These are phyloP conservation scores for Podarcis raffonei DNA, from an alignment of 2,113 vertebrate species.

Conservation along the genomic window DNA sequence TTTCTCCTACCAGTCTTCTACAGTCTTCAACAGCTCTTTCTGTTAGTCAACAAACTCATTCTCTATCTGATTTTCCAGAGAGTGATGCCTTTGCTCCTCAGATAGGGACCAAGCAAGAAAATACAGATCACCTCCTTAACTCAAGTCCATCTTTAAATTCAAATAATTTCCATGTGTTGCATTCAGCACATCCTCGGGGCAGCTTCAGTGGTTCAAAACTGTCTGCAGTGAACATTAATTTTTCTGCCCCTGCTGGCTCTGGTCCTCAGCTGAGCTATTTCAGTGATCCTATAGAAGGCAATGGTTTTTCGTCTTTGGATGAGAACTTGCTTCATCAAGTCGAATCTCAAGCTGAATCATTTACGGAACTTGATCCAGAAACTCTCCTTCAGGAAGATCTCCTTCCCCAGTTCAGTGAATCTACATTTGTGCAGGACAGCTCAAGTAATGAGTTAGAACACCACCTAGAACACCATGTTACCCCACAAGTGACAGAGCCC, in stretches of 20 bases:
- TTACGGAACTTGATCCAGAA: conserved; percentile 87
- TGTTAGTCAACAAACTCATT: conserved; percentile 74
- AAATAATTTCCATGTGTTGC: conserved; percentile 85
- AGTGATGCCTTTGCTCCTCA: conserved; percentile 85
- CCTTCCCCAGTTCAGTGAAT: conserved; percentile 89
- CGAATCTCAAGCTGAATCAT: conserved; percentile 82
- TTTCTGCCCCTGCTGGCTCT: conserved; percentile 77
- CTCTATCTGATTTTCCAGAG: conserved; percentile 83
- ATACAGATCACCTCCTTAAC: conserved; percentile 76
- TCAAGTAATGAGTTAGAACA: conserved; percentile 79
- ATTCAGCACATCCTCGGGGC: conserved; percentile 85
- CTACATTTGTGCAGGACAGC: conserved; percentile 85
- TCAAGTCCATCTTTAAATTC: conserved; percentile 80
- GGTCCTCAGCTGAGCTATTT: conserved; percentile 83
- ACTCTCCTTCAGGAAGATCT: conserved; percentile 91
- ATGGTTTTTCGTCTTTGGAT: conserved; percentile 88
- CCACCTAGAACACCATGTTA: conserved; percentile 75
- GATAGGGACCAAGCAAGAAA: conserved; percentile 81
- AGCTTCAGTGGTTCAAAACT: conserved; percentile 88
- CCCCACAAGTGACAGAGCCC: conserved; percentile 62
- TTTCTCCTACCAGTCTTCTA: conserved; percentile 82
- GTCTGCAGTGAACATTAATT: conserved; percentile 85
- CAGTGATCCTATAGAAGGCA: conserved; percentile 80
- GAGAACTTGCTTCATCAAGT: conserved; percentile 87
- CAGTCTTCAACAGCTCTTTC: conserved; percentile 80